Conservation (phyloP, 2,113 vertebrate species). For the Ptilorrhoa leucosticta region DNA sequence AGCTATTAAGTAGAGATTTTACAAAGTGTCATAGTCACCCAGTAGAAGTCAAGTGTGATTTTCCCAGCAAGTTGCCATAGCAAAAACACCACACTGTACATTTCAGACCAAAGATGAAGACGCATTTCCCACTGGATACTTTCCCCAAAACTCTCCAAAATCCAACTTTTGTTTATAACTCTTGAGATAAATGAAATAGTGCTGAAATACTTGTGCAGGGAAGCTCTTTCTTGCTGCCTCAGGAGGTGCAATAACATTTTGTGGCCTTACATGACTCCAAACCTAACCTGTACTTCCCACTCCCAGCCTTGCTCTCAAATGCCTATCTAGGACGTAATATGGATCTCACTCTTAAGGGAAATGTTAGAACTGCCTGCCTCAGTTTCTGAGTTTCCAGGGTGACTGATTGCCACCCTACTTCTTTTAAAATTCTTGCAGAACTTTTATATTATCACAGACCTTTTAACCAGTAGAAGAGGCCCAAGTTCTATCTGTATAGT, state of each 20-base stretch:
- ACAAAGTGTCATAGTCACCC: background rate
- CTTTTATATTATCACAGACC: background rate
- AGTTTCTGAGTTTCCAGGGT: background rate
- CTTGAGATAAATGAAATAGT: background rate
- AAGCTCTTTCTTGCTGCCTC: background rate
- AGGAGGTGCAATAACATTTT: background rate
- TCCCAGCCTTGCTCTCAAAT: background rate
- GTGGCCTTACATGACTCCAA: background rate
- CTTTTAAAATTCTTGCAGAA: background rate
- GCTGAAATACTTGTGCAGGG: background rate
- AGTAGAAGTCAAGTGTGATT: background rate
- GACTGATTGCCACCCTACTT: background rate
- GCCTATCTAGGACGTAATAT: fast-evolving
- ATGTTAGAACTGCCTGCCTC: background rate
- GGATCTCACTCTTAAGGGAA: background rate
- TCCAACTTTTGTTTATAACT: background rate
- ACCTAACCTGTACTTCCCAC: background rate
- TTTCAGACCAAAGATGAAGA: background rate
- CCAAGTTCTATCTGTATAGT: background rate
- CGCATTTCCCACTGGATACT: background rate
- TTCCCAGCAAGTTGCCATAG: background rate
- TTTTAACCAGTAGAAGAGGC: background rate
- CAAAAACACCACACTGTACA: background rate
- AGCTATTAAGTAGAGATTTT: background rate
- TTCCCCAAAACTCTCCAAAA: background rate